A percentile compares a stretch with the other conserved stretches of the same genome.
Conservation (phyloP, 2,113 vertebrate genomes). For the Scartelaos histophorus region DNA sequence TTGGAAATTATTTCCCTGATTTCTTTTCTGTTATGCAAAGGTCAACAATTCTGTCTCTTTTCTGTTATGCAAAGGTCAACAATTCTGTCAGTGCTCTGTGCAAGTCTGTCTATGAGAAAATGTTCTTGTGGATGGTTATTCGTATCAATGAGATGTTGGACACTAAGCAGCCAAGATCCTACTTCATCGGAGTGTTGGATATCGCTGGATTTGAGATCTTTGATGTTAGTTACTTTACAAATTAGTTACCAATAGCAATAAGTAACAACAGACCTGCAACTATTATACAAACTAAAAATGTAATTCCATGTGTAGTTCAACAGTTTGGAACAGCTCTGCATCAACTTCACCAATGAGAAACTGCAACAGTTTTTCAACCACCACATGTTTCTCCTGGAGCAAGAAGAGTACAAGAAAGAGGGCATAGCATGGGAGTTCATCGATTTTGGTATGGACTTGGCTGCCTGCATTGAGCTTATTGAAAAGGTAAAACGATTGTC, state of each 20-base stretch:
- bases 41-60: conserved; percentile 67
- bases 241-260: too few species aligned
- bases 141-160: conserved; percentile 81
- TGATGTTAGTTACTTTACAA: conserved; percentile 63
- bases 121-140: conserved; percentile 83
- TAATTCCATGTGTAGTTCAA: conserved; percentile 72
- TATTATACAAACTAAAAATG: not conserved
- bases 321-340: conserved; percentile 85
- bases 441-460: conserved; percentile 89
- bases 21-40: conserved; percentile 25
- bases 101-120: conserved; percentile 81
- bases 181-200: conserved; percentile 79
- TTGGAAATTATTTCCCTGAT: not conserved
- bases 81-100: conserved; percentile 73
- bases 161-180: conserved; percentile 75
- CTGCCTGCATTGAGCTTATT: conserved; percentile 88
- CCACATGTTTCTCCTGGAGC: conserved; percentile 84
- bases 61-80: conserved; percentile 59
- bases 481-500: too few species aligned
- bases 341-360: conserved; percentile 87
- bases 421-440: conserved; percentile 87
- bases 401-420: conserved; percentile 88
- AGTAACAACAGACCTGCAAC: too few species aligned
- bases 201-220: conserved; percentile 84
- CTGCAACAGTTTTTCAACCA: conserved; percentile 88